A percentile compares a stretch with the other conserved stretches of the same genome.
Evolutionary conservation across 1,140 invertebrate species (phyloP).

Genomic region (Drosophila takahashii): DNA sequence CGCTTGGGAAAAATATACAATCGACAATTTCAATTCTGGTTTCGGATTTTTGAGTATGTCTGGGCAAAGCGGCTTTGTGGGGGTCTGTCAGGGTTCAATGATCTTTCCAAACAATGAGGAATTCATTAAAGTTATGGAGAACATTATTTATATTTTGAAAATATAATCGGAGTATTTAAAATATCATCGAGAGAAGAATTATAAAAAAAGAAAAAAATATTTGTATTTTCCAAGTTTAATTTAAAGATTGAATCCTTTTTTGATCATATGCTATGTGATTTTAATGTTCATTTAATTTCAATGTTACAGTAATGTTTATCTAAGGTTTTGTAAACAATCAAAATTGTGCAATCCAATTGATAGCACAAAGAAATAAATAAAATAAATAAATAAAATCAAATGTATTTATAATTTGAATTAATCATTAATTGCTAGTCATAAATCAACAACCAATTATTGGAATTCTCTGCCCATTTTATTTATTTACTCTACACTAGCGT

Average conservation of each 20-base stretch:
- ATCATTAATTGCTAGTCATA: not conserved
- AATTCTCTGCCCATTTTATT: not conserved
- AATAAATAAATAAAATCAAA: not conserved
- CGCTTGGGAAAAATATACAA: conserved; percentile 38
- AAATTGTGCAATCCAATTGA: not conserved
- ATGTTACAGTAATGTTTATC: not conserved
- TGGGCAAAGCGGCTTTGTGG: conserved; percentile 22
- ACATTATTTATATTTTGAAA: not conserved
- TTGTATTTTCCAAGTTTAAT: too few relatives aligned
- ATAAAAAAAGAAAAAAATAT: too few relatives aligned
- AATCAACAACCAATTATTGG: not conserved
- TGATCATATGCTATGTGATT: too few relatives aligned
- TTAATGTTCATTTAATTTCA: too few relatives aligned
- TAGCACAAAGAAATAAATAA: not conserved
- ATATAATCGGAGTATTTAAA: not conserved
- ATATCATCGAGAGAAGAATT: not conserved
- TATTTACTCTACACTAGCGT: not conserved
- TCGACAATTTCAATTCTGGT: conserved; percentile 29
- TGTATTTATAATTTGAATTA: not conserved
- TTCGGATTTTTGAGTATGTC: conserved; percentile 23
- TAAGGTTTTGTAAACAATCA: not conserved
- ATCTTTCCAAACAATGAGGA: conserved; percentile 12
- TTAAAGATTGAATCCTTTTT: too few relatives aligned
- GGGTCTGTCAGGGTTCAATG: conserved; percentile 34
- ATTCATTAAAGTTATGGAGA: conserved; percentile 2